Conservation (phyloP, 2,113 vertebrate genomes). For the Labeo catla region DNA sequence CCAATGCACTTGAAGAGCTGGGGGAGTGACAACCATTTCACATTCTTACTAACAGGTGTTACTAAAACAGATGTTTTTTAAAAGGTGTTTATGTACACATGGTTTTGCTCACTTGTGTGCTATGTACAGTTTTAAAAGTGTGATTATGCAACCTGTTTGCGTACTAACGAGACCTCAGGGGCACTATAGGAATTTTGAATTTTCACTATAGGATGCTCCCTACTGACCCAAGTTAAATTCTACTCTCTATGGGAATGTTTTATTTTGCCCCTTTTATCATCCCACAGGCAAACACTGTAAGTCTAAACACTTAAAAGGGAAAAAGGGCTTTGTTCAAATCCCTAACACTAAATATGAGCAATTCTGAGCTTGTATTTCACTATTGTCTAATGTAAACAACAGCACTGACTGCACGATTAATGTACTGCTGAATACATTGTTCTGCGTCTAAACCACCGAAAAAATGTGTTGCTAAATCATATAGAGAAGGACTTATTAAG, state of each 20-base stretch:
- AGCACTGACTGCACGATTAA: no score
- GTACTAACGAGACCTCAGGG: constrained; percentile 1
- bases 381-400: no score
- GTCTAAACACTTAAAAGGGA: not conserved
- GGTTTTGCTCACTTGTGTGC: not conserved
- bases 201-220: no score
- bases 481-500: no score
- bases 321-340: not conserved
- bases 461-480: no score
- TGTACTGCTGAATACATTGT: no score
- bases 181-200: not conserved
- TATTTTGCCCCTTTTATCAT: not conserved
- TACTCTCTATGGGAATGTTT: not conserved
- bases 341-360: not conserved
- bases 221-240: not conserved
- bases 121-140: not conserved
- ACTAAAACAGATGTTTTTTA: constrained; percentile 18
- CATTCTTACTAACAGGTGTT: not conserved
- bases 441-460: no score
- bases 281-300: not conserved
- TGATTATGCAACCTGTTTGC: constrained; percentile 13
- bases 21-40: not conserved
- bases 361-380: not conserved
- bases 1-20: not conserved
- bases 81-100: constrained; percentile 19